Evolutionary conservation across 2,888 invertebrate species (phyloP), one percentile per base, ranked within the genome.

Genomic region (Neoscelio sp.): DNA sequence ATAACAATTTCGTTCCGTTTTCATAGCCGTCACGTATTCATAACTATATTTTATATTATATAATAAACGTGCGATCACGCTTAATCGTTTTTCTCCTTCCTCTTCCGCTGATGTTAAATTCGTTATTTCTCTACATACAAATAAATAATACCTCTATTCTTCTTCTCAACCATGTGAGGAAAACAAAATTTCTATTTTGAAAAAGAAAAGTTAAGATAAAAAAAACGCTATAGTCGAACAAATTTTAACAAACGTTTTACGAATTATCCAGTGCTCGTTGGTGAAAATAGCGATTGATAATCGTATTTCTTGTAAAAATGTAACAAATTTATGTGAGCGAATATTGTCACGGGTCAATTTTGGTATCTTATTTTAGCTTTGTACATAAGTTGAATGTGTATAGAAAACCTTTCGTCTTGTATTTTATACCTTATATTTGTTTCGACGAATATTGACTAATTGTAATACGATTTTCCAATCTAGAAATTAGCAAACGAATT

Each of bases 281-380:
- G 70, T 65, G 58, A 80, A 77, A 65, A 73, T 68, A 78, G 76
- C 76, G 80, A 76, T 64, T 52, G 76, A 76, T 80, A 80, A 80
- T 80, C 76, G 71, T 79, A 79, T 68, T 76, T 76, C 65, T 80
- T 76, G 80, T 80, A 76, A 76, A 80, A 80, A 77, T 76, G 77
- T 80, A 80, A 68, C 68, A 77, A 77, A 80, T 71, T 70, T 73
- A 30, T 46, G 64, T 62, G 73, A 76, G 67, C 73, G 64, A 62
- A 73, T 67, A 68, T 73, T 76, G 67, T 71, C 62, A 71, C 48
- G 62, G 62, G 62, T 71, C 65, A 73, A 64, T 64, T 65, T 79
- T 54, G 65, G 54, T 38, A 54, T n/a, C 15, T 80, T 71, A 56
- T 48, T 67, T 79, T 56, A 76, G 80, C 80, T 80, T 74, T 80